Percentiles rank a stretch among this genome's conserved stretches.
Evolutionary conservation across 2,797 vertebrate species (phyloP).

Genomic region (Luscinia megarhynchos): DNA sequence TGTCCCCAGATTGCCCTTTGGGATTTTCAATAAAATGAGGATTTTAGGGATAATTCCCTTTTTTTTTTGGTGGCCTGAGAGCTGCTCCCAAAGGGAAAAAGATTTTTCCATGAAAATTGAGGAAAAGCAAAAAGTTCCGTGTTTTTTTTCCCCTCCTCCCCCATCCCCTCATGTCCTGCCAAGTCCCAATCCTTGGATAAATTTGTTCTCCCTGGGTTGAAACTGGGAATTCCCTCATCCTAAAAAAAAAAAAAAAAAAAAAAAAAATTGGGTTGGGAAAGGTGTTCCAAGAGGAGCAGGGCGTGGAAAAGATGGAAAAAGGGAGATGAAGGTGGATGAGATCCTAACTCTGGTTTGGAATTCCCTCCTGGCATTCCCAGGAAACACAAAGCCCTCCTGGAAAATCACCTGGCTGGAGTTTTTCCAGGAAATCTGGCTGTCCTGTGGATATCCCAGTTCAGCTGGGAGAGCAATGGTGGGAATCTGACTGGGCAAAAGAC

Average conservation of each 20-base stretch:
- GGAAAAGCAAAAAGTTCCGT: not conserved
- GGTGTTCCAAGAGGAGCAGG: not conserved
- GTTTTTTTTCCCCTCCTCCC: not conserved
- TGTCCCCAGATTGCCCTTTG: not conserved
- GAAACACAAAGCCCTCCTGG: rapidly evolving
- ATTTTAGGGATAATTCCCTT: rapidly evolving
- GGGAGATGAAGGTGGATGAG: not conserved
- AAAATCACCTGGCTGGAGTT: not conserved
- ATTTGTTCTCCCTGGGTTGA: not conserved
- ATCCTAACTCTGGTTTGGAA: not conserved
- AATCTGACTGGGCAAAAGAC: not conserved
- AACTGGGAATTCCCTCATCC: not conserved
- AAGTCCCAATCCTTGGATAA: not conserved
- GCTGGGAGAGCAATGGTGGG: not conserved
- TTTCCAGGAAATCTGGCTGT: not conserved
- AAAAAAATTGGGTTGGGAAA: not conserved
- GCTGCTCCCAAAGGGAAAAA: not conserved
- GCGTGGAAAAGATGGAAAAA: not conserved
- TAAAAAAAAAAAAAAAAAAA: not conserved
- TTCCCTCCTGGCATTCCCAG: not conserved
- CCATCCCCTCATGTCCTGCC: too few relatives aligned
- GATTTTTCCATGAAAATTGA: not conserved
- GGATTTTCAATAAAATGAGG: not conserved
- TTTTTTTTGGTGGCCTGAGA: rapidly evolving
- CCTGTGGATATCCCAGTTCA: not conserved